Evolutionary conservation across 2,888 invertebrate species (phyloP), one percentile per base, ranked within the genome.

Genomic region (Gymnocheta viridis): DNA sequence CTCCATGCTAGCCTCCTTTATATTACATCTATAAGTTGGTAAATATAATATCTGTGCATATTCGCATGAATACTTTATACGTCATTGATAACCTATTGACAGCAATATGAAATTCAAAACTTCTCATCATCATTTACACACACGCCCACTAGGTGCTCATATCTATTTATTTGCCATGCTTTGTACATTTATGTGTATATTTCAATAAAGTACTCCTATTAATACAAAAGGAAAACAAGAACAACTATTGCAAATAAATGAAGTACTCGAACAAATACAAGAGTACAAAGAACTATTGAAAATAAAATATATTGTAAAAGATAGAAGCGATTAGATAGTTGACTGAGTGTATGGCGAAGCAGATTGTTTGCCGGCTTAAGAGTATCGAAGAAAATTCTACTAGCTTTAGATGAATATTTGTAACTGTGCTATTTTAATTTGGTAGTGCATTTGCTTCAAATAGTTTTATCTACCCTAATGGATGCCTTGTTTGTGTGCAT

Each of bases 41-140:
- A 32, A 35, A 12, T 12, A 38, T 38, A 38, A 38, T 38, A 38
- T 38, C 12, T 38, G 14, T 14, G 12, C 12, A 14, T 38, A 4
- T 38, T 38, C 1, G 12, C 6, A 44, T 44, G 44, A n/a, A 44
- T 44, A 44, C 17, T 44, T 44, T n/a, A 7, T 41, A 62, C 54
- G 32, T 62, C 69, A 80, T 67, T 80, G 80, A 80, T 80, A 67
- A 80, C 80, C 73, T 80, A 80, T 80, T 73, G 80, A 73, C 72
- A 80, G 73, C 80, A 58, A 73, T 73, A 80, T 51, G 58, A 66
- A 41, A 80, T 58, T 80, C 38, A 73, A 73, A 60, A 51, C 22
- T 73, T 38, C 38, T 66, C 29, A 10, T 73, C 62, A 29, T 29
- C 70, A 32, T 27, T 7, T 32, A 17, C 44, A 4, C 35, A n/a